Evolutionary conservation across 2,113 vertebrate genomes (phyloP).

Genomic region (Hypocryptadius cinnamomeus): DNA sequence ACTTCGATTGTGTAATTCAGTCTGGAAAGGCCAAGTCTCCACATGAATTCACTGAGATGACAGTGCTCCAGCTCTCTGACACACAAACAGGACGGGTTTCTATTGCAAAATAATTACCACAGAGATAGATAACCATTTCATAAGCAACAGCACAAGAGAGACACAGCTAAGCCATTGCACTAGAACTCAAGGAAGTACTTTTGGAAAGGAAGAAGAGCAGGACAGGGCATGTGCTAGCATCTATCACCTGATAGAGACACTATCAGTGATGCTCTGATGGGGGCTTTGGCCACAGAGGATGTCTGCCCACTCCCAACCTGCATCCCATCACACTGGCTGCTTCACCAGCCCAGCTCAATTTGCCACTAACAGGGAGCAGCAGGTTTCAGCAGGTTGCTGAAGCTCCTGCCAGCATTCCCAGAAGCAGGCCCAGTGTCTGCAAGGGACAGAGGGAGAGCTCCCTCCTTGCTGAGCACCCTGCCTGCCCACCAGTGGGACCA

Average conservation of each 20-base stretch:
- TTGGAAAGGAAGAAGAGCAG: background rate
- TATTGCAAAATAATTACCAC: background rate
- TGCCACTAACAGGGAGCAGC: background rate
- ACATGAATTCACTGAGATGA: background rate
- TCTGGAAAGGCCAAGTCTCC: background rate
- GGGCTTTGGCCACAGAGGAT: background rate
- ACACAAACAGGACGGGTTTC: background rate
- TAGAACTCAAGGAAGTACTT: background rate
- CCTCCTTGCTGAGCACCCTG: background rate
- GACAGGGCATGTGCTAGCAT: background rate
- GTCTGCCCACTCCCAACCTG: background rate
- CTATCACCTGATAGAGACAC: background rate
- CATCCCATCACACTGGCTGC: background rate
- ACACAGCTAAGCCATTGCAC: background rate
- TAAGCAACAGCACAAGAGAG: background rate
- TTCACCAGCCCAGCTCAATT: background rate
- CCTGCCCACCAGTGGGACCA: fast-evolving
- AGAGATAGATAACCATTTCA: background rate
- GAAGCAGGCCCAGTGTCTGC: background rate
- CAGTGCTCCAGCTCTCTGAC: background rate
- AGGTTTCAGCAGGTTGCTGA: background rate
- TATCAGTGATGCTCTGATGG: background rate
- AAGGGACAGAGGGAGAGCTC: background rate
- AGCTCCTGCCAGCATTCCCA: background rate
- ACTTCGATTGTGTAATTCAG: background rate